phyloP scores from a whole-genome alignment of 2,113 vertebrate species.

The Orthonyx spaldingii region DNA sequence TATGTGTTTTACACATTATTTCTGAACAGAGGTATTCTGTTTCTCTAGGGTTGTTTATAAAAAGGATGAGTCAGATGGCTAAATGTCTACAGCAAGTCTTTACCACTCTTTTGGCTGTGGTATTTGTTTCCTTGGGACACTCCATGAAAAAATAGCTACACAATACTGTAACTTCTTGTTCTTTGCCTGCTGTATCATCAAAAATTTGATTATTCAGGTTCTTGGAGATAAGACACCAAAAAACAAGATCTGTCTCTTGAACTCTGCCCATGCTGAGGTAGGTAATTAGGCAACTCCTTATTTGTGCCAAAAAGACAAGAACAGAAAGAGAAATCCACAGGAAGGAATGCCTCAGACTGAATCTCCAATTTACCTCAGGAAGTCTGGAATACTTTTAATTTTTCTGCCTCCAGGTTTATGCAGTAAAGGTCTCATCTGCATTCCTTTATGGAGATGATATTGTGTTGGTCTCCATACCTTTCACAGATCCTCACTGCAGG shows the following conservation, averaged over 20 bases:
- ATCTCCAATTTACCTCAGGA: constrained; percentile 15
- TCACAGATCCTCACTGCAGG: not conserved
- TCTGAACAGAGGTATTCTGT: not conserved
- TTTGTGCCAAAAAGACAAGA: constrained; percentile 7
- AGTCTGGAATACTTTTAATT: not conserved
- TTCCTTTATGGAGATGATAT: not conserved
- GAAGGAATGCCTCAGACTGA: not conserved
- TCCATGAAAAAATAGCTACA: not conserved
- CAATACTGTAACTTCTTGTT: not conserved
- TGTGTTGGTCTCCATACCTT: not conserved
- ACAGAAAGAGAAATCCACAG: not conserved
- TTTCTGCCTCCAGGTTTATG: not conserved
- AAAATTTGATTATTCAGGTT: not conserved
- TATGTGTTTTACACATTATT: not conserved
- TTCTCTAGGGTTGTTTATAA: not conserved
- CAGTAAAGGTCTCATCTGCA: not conserved
- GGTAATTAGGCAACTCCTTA: constrained; percentile 13
- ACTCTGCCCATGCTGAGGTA: not conserved
- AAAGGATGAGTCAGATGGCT: not conserved
- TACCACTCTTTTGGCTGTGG: not conserved
- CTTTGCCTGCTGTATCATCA: not conserved
- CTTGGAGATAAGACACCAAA: not conserved
- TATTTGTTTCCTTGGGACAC: not conserved
- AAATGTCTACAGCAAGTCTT: not conserved
- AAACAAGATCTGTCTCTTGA: not conserved